These are phyloP conservation scores for Cyrtonyx montezumae DNA, from an alignment of 2,113 vertebrate genomes.

Conservation along the genomic window DNA sequence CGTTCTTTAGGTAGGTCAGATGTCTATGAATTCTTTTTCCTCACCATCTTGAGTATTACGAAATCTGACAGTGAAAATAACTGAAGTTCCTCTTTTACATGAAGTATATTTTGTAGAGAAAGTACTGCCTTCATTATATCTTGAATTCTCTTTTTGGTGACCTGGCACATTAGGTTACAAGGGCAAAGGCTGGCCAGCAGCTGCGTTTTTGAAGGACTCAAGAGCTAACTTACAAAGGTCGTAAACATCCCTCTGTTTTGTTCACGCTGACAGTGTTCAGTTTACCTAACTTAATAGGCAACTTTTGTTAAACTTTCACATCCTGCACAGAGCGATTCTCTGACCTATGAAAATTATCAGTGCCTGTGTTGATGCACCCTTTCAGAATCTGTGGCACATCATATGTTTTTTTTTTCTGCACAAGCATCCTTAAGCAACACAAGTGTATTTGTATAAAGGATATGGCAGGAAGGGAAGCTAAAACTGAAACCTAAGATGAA, in stretches of 20 bases:
- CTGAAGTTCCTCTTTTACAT: conserved; percentile 32
- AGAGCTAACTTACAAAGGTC: neutral
- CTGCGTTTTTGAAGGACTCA: neutral
- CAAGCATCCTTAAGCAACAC: neutral
- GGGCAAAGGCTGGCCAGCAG: neutral
- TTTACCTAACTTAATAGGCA: neutral
- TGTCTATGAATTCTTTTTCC: neutral
- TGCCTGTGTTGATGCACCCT: neutral
- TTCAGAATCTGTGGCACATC: neutral
- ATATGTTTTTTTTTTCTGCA: neutral
- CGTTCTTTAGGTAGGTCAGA: neutral
- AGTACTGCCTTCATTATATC: neutral
- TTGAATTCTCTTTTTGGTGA: neutral
- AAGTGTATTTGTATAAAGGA: neutral
- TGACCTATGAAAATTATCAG: neutral
- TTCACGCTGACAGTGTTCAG: neutral
- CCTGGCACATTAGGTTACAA: conserved; percentile 2
- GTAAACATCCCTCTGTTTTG: neutral
- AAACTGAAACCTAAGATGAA: conserved; percentile 37
- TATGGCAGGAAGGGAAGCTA: neutral
- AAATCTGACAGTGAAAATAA: neutral
- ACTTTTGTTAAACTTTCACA: neutral
- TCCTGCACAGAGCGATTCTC: neutral
- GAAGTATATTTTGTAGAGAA: neutral
- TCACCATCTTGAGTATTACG: neutral